Percentiles rank a stretch among this genome's conserved stretches.
These are phyloP conservation scores for Ferrisia virgata DNA, from an alignment of 2,888 invertebrate genomes.

Conservation along the genomic window DNA sequence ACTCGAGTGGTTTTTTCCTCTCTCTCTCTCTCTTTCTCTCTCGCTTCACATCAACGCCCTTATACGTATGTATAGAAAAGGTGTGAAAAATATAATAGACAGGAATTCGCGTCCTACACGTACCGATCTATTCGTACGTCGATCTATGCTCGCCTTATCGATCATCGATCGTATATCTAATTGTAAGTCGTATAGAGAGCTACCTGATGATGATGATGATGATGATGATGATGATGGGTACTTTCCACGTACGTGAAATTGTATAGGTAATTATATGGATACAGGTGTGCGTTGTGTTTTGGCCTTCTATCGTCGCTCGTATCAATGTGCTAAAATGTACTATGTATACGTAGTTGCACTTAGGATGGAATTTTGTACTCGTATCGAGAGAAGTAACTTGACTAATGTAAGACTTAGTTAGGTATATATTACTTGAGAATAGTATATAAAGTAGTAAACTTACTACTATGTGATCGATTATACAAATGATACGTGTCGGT, in stretches of 20 bases:
- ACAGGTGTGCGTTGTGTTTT: neutral
- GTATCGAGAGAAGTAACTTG: neutral
- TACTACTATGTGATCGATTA: constrained; percentile 1
- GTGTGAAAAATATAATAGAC: neutral
- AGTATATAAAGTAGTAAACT: neutral
- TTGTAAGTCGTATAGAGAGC: too few relatives aligned
- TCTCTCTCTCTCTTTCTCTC: too few relatives aligned
- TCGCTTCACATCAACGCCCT: neutral
- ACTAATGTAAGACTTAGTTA: too few relatives aligned
- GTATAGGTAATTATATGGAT: neutral
- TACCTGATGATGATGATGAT: too few relatives aligned
- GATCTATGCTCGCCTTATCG: neutral
- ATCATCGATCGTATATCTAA: neutral
- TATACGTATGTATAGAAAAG: too few relatives aligned
- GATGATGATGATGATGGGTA: neutral
- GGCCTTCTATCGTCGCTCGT: neutral
- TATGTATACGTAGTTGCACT: neutral
- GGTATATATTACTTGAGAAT: too few relatives aligned
- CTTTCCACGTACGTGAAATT: neutral
- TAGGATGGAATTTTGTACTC: neutral
- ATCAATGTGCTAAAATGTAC: neutral
- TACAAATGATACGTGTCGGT: constrained; percentile 3
- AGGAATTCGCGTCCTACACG: neutral
- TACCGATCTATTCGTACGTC: too few relatives aligned
- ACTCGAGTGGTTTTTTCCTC: neutral